A percentile compares a stretch with the other conserved stretches of the same genome.
These are phyloP conservation scores for Poecile atricapillus DNA, from an alignment of 2,113 vertebrate genomes.

Conservation along the genomic window DNA sequence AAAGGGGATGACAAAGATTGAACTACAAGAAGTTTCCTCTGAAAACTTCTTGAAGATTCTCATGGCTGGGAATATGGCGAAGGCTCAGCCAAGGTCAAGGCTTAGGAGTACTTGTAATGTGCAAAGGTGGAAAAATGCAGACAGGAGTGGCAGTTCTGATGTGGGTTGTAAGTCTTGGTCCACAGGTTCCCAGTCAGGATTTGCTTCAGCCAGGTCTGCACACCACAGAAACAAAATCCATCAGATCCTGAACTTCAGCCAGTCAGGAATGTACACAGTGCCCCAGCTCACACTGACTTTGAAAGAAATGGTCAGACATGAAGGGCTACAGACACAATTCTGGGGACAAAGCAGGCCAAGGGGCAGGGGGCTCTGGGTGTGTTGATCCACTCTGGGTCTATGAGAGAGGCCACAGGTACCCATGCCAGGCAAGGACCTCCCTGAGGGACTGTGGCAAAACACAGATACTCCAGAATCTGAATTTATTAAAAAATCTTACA, in stretches of 20 bases:
- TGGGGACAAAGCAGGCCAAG: not conserved
- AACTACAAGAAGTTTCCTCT: not conserved
- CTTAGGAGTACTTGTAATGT: not conserved
- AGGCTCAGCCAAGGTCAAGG: not conserved
- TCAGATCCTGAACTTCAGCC: not conserved
- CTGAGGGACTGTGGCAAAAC: not conserved
- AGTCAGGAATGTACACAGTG: not conserved
- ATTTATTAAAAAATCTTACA: not conserved
- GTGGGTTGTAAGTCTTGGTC: not conserved
- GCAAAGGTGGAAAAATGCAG: not conserved
- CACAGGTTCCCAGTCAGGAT: not conserved
- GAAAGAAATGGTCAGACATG: not conserved
- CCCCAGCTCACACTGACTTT: not conserved
- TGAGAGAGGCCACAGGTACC: not conserved
- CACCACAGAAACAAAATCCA: not conserved
- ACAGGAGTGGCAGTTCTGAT: not conserved
- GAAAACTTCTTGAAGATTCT: not conserved
- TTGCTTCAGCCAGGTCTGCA: not conserved
- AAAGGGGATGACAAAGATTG: not conserved
- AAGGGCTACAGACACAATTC: not conserved
- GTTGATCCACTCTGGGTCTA: fast-evolving
- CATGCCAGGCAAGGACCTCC: not conserved
- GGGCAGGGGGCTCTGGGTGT: not conserved
- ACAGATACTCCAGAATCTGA: not conserved
- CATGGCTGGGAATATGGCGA: not conserved